Evolutionary conservation across 2,113 vertebrate genomes (phyloP), one percentile per base, ranked within the genome.

Genomic region (Ctenodactylus gundi): DNA sequence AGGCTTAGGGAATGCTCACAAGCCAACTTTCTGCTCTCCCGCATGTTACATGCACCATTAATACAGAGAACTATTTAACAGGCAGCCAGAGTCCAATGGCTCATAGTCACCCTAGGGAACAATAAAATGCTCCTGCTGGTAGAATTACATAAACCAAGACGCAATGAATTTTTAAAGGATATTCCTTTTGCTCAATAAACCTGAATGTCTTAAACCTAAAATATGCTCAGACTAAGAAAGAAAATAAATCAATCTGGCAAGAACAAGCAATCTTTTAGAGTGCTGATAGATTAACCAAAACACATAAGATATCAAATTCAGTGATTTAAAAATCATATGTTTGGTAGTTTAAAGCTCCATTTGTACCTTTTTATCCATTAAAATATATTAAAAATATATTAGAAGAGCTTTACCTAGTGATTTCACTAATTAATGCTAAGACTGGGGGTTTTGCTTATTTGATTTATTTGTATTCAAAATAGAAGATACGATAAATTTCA

Each of bases 241-340:
- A 90, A 96, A 96, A 95, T 64, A 92, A 92, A 95, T 95, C 89
- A 96, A 70, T 78, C 81, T 92, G 87, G 86, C 72, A 95, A 87
- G 92, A 97, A 94, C 93, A 93, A 89, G 88, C 21, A 94, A 91
- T 93, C 75, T 64, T 55, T 95, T 77, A 89, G 88, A 96, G 84
- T 93, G 90, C 18, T 90, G 76, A 23, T 78, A 95, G 93, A 94
- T 60, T 77, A 91, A 78, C 49, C 70, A 72, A 91, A 91, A 91
- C 39, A 75, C 9, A 55, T 0, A 89, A 57, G 76, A 78, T 91
- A 87, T 36, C 92, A 76, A 81, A 91, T 92, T 90, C 73, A 65
- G 65, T 91, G 86, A 95, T 91, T 88, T 86, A 87, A 97, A 97
- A 96, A 81, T 86, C 96, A 84, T 18, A 89, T 36, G 84, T 23